Evolutionary conservation across 2,888 invertebrate species (phyloP), one percentile per base, ranked within the genome.

Genomic region (Phania funesta): DNA sequence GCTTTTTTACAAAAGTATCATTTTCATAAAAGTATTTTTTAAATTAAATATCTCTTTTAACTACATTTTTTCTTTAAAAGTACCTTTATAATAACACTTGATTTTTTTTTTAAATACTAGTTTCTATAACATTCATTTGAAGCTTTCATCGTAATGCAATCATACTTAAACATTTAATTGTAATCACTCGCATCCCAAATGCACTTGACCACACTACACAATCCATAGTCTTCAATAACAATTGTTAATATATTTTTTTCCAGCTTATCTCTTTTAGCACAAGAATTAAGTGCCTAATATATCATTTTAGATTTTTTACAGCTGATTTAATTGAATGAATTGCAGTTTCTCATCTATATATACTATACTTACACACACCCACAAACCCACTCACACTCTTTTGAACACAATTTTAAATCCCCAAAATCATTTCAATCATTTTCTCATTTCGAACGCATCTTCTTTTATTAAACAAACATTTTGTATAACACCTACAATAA

Each of bases 381-480:
- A 26, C 3, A 67, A 9, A 41, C 3, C 18, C 2, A 8, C 9
- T 32, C 41, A n/a, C 35, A 58, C 29, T 18, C 20, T 4, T 11
- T 26, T 11, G 13, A 38, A 35, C 24, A 44, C 32, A 35, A 50
- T 58, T 44, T 50, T n/a, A 58, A 77, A 79, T 60, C 26, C 58
- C 58, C 32, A 62, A 79, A 65, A 65, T 20, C 71, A 50, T 58
- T 78, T 73, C 71, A 79, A 79, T 79, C 65, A 79, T 79, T 50
- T 73, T 22, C 35, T 52, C 65, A 26, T 58, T 56, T 65, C 41
- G 52, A 44, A 67, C 35, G 71, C 71, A 71, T 79, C 22, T 44
- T 24, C 50, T 50, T 68, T 35, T 65, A 73, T 60, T 67, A 73
- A 73, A 65, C n/a, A 79, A 73, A 64, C 58, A 65, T 71, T 65